Conservation (phyloP, 2,888 invertebrate genomes). For the Caenorhabditis virilis region DNA sequence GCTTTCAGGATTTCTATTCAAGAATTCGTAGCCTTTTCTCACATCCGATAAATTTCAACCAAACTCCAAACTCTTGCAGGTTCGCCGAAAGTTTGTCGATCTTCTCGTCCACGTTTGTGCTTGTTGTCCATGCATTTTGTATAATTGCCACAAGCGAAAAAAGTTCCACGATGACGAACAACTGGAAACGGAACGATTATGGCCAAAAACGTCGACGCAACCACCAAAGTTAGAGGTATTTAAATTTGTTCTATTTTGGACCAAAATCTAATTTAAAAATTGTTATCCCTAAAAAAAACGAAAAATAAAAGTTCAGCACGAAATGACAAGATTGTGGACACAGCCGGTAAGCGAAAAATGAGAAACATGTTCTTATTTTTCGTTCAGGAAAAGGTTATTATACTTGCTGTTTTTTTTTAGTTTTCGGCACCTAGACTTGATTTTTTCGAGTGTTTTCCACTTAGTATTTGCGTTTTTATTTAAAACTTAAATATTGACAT, state of each 20-base stretch:
- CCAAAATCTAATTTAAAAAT: neutral
- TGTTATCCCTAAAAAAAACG: neutral
- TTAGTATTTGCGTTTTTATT: constrained; percentile 1
- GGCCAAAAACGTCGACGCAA: constrained; percentile 14
- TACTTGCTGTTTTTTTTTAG: neutral
- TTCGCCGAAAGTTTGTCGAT: constrained; percentile 31
- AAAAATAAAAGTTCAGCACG: constrained; percentile 20
- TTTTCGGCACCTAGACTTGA: neutral
- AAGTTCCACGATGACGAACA: constrained; percentile 26
- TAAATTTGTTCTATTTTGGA: neutral
- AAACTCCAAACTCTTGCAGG: too few relatives aligned
- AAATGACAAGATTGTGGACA: constrained; percentile 35
- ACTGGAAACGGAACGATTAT: constrained; percentile 20
- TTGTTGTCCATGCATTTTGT: constrained; percentile 25
- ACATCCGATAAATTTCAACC: too few relatives aligned
- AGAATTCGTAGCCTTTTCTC: neutral
- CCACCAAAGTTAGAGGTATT: constrained; percentile 36
- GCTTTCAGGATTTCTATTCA: neutral
- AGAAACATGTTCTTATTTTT: too few relatives aligned
- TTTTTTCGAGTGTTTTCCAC: neutral
- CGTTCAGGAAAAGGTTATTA: neutral
- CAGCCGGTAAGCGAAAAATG: constrained; percentile 7
- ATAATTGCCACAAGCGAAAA: constrained; percentile 8
- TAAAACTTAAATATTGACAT: too few relatives aligned
- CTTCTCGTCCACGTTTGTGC: constrained; percentile 17